Base-by-base conservation (phyloP, 2,113 vertebrate genomes). In the Megatriorchis doriae region DNA sequence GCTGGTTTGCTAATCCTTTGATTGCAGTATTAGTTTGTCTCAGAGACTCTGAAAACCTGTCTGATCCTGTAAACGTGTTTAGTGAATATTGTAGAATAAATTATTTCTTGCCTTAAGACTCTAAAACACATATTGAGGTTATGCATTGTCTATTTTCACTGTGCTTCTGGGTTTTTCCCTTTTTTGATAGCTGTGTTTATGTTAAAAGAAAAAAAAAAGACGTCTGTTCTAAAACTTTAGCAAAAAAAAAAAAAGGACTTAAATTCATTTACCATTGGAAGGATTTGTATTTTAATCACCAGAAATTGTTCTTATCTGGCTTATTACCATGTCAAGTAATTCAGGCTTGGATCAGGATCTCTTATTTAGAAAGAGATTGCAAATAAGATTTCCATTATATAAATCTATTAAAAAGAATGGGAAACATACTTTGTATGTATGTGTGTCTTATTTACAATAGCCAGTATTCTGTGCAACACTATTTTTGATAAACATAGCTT, bases 11-110 rank as follows among this genome's bases (percentile, higher is more conserved):
- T 96, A 96, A 97, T 96, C 95, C 95, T 90, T 96, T 95, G 95
- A 97, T 97, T 97, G 91, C 84, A 73, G 93, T 88, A 95, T 97
- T 97, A 95, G 89, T 96, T 94, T 71, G 89, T 97, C 91, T 97
- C 77, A 50, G 90, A 93, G 94, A 93, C 93, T 75, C 67, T 92
- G 81, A 90, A 95, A 94, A 97, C 95, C 94, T 97, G 96, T 96
- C 96, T 96, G 95, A 96, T 95, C 97, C 94, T 96, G 96, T 94
- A 94, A 95, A 92, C 11, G 43, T 90, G 81, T 96, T 91, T 90
- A 66, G 86, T 91, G 96, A 86, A 67, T 90, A 66, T 62, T 88
- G 81, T 58, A 47, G 89, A 90, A 90, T 90, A 95, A 88, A 94
- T 94, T 93, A 43, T 48, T n/a, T 82, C 52, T 94, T 95, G 56